These are phyloP conservation scores for Drosophila pectinifera DNA, from an alignment of 1,140 invertebrate genomes.

Conservation along the genomic window DNA sequence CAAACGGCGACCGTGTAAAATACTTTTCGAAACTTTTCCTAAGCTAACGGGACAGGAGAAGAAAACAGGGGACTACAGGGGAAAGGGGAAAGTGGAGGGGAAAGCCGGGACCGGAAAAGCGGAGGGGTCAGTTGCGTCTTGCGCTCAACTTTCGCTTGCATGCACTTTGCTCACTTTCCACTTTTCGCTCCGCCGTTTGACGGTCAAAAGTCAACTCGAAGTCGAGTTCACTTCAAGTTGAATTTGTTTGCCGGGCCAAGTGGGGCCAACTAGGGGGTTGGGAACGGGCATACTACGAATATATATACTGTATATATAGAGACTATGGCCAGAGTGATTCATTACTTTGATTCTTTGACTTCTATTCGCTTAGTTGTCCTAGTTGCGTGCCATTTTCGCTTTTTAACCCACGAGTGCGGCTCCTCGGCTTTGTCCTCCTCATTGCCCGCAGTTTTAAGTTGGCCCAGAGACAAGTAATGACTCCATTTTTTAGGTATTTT, in stretches of 20 bases:
- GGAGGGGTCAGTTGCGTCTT: slow-evolving; percentile 73
- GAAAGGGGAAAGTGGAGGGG: not conserved
- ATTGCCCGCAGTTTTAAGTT: slow-evolving; percentile 58
- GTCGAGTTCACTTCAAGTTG: slow-evolving; percentile 82
- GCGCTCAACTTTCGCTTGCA: slow-evolving; percentile 78
- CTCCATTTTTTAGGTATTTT: slow-evolving; percentile 76
- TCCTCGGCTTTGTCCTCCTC: slow-evolving; percentile 9
- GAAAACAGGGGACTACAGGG: not conserved
- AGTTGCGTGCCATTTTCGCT: slow-evolving; percentile 64
- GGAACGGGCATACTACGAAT: not conserved
- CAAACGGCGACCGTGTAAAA: slow-evolving; percentile 64
- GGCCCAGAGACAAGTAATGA: slow-evolving; percentile 63
- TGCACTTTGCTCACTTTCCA: slow-evolving; percentile 80
- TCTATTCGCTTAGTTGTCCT: slow-evolving; percentile 70
- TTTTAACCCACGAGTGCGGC: slow-evolving; percentile 43
- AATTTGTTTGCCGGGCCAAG: slow-evolving; percentile 79
- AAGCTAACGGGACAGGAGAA: slow-evolving; percentile 54
- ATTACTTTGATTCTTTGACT: slow-evolving; percentile 82
- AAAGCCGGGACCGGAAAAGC: slow-evolving; percentile 12
- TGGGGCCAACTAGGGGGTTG: slow-evolving; percentile 29
- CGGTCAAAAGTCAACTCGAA: slow-evolving; percentile 83
- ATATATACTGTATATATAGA: slow-evolving; percentile 14
- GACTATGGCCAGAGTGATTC: slow-evolving; percentile 62
- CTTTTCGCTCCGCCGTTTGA: slow-evolving; percentile 68
- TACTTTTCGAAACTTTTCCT: slow-evolving; percentile 72